These are phyloP conservation scores for Tamandua tetradactyla DNA, from an alignment of 2,797 vertebrate genomes.

Conservation along the genomic window DNA sequence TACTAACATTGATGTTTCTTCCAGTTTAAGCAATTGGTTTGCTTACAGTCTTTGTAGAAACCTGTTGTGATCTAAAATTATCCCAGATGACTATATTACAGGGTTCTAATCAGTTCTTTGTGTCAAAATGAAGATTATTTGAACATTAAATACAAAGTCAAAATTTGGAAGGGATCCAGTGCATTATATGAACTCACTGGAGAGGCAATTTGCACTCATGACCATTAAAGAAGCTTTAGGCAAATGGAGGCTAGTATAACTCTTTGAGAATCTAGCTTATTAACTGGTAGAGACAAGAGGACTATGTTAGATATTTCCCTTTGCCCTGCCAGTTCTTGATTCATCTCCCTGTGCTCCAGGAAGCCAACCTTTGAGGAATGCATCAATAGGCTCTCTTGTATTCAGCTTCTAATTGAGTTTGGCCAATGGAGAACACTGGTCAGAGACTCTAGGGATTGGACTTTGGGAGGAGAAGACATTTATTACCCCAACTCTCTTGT, in stretches of 20 bases:
- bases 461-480: neutral
- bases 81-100: conserved; percentile 29
- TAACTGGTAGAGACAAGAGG: neutral
- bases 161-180: conserved; percentile 31
- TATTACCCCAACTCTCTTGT: neutral
- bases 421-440: neutral
- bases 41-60: conserved; percentile 65
- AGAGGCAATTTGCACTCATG: neutral
- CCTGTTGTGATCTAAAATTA: conserved; percentile 60
- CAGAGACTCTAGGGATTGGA: neutral
- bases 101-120: conserved; percentile 46
- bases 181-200: neutral
- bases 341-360: neutral
- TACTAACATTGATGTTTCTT: conserved; percentile 70
- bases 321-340: neutral
- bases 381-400: neutral
- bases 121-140: conserved; percentile 48
- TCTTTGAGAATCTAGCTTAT: neutral
- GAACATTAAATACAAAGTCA: conserved; percentile 26
- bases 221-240: neutral
- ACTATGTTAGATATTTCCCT: neutral
- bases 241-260: neutral
- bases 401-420: neutral
- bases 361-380: neutral
- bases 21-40: conserved; percentile 68